Percentiles rank a stretch among this genome's conserved stretches.
Conservation (phyloP, 2,113 vertebrate genomes). For the Agapornis roseicollis region DNA sequence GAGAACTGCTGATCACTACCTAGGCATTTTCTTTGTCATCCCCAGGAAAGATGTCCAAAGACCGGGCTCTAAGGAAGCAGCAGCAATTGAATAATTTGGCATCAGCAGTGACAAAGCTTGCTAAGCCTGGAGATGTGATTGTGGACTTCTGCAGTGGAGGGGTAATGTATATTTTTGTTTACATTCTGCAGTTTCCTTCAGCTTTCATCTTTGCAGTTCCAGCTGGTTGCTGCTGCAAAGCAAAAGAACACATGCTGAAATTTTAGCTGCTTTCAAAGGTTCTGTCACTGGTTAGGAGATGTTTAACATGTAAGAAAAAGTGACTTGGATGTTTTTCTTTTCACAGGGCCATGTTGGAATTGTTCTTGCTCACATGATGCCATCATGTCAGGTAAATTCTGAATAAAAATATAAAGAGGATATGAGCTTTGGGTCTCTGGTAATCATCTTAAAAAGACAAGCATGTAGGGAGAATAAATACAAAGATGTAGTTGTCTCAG, state of each 20-base stretch:
- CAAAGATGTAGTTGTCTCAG: not conserved
- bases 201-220: not conserved
- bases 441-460: not conserved
- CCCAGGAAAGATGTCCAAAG: conserved; percentile 91
- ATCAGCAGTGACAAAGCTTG: conserved; percentile 81
- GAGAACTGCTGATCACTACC: not conserved
- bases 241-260: not conserved
- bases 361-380: conserved; percentile 87
- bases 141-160: conserved; percentile 99
- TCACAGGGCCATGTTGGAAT: conserved; percentile 94
- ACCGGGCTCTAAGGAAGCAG: conserved; percentile 87
- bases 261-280: not conserved
- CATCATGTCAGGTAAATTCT: conserved; percentile 86
- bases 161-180: conserved; percentile 72
- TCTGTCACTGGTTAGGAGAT: not conserved
- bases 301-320: too few species aligned
- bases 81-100: conserved; percentile 96
- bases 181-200: not conserved
- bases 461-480: not conserved
- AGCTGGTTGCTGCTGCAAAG: not conserved
- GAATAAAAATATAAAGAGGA: not conserved
- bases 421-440: not conserved
- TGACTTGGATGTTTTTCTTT: conserved; percentile 22
- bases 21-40: conserved; percentile 23
- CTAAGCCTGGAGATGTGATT: conserved; percentile 83